Conservation (phyloP, 2,113 vertebrate species). For the Rhinogobius similis region DNA sequence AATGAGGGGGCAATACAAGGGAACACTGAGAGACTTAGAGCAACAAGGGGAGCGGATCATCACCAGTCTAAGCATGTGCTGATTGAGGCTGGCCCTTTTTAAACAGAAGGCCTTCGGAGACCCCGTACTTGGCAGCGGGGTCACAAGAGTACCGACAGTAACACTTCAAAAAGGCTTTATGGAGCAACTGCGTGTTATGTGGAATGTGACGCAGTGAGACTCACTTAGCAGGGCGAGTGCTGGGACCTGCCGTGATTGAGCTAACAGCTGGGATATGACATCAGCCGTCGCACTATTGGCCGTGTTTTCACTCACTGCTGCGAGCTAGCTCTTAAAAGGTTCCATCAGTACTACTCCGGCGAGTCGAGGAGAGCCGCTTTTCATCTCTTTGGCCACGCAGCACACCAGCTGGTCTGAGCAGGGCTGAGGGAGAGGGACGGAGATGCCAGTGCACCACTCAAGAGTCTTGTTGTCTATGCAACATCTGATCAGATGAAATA, state of each 20-base stretch:
- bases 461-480: constrained; percentile 58
- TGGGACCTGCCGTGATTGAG: constrained; percentile 71
- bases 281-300: constrained; percentile 71
- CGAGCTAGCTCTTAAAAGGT: constrained; percentile 78
- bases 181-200: constrained; percentile 58
- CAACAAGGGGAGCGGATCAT: constrained; percentile 71
- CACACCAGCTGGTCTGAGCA: constrained; percentile 68
- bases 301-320: constrained; percentile 78
- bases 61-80: constrained; percentile 76
- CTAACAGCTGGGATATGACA: constrained; percentile 81
- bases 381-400: constrained; percentile 74
- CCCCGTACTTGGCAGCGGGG: constrained; percentile 54
- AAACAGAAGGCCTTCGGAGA: constrained; percentile 63
- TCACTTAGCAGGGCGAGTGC: constrained; percentile 46
- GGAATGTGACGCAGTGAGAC: constrained; percentile 63
- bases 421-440: constrained; percentile 35
- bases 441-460: constrained; percentile 47
- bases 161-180: constrained; percentile 67
- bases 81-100: constrained; percentile 72
- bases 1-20: constrained; percentile 70
- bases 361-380: constrained; percentile 73
- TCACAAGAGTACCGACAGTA: constrained; percentile 55
- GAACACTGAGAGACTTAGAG: constrained; percentile 76
- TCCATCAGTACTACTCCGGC: constrained; percentile 75
- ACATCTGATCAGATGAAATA: not conserved